Percentiles rank a stretch among this genome's conserved stretches.
Conservation (phyloP, 1,140 invertebrate species). For the Phocides pigmalion region DNA sequence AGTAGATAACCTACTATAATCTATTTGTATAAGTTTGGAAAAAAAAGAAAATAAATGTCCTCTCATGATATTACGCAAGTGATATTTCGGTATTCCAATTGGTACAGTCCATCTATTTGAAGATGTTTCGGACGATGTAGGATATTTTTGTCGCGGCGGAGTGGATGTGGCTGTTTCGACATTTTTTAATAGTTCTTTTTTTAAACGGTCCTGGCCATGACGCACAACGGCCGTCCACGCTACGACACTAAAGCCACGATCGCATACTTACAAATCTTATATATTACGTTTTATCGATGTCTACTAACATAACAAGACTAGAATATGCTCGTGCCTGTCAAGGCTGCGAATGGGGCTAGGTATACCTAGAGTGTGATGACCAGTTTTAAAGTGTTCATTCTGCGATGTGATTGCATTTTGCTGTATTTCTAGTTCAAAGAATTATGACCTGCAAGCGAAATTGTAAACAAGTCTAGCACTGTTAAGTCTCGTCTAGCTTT, state of each 20-base stretch:
- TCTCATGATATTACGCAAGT: conserved; percentile 20
- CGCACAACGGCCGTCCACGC: conserved; percentile 67
- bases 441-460: background rate
- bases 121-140: conserved; percentile 43
- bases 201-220: conserved; percentile 65
- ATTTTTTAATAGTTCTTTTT: conserved; percentile 58
- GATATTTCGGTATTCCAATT: conserved; percentile 28
- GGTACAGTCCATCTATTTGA: conserved; percentile 27
- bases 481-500: too few species aligned
- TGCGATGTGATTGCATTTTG: conserved; percentile 51
- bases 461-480: background rate
- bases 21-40: conserved; percentile 2
- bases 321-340: conserved; percentile 68
- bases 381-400: conserved; percentile 62
- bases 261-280: conserved; percentile 46
- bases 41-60: conserved; percentile 10
- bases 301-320: conserved; percentile 79
- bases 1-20: conserved; percentile 28
- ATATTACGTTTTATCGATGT: conserved; percentile 72
- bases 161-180: conserved; percentile 51
- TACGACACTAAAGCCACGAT: conserved; percentile 51
- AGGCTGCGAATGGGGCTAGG: conserved; percentile 75
- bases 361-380: conserved; percentile 68
- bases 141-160: conserved; percentile 69
- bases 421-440: conserved; percentile 5